Percentiles rank a stretch among this genome's conserved stretches.
These are phyloP conservation scores for Styela plicata DNA, from an alignment of 23 tunicate species.

Conservation along the genomic window DNA sequence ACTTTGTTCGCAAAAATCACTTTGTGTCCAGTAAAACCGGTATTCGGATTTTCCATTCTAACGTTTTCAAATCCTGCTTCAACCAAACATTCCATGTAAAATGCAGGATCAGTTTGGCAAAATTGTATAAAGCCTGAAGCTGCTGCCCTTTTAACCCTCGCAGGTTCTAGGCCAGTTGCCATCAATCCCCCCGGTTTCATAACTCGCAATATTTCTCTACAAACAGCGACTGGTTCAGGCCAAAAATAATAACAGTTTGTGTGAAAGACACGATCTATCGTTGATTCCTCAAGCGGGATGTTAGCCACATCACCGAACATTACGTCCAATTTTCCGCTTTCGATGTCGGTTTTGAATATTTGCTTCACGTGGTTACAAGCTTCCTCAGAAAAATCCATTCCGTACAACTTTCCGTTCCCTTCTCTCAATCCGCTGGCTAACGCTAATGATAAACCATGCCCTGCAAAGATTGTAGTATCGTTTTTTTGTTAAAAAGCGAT, in stretches of 20 bases:
- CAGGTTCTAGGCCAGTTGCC: conserved; percentile 4
- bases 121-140: background rate
- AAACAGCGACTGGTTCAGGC: conserved; percentile 1
- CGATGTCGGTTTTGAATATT: background rate
- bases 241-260: conserved; percentile 18
- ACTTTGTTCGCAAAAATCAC: background rate
- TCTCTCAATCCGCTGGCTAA: background rate
- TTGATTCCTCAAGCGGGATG: conserved; percentile 4
- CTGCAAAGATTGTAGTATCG: conserved; percentile 4
- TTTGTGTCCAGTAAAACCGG: background rate
- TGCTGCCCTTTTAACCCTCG: background rate
- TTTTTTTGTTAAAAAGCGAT: no score
- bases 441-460: background rate
- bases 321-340: conserved; percentile 2
- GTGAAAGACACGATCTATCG: conserved; percentile 23
- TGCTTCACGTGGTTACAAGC: conserved; percentile 1
- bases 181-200: conserved; percentile 17
- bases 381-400: conserved; percentile 11
- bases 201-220: conserved; percentile 5
- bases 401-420: conserved; percentile 8
- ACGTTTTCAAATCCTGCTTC: background rate
- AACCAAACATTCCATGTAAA: background rate
- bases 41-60: background rate
- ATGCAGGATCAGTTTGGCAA: background rate
- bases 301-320: conserved; percentile 13